Percentiles rank a stretch among this genome's conserved stretches.
Evolutionary conservation across 2,113 vertebrate species (phyloP).

Genomic region (Petrocephalus zakoni): DNA sequence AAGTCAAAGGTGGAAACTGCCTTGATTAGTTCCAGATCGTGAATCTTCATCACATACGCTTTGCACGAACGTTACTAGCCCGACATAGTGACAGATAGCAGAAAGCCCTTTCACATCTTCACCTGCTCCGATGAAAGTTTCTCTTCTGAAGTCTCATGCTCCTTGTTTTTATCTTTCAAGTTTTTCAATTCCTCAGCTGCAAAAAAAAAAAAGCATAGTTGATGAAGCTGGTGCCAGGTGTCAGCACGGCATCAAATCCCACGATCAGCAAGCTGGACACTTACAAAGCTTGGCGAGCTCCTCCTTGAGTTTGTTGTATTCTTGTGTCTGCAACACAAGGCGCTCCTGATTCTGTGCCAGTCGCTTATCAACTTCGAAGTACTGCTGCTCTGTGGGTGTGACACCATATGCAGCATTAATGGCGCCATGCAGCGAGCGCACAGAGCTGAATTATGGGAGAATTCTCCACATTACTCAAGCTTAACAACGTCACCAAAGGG

Average conservation of each 20-base stretch:
- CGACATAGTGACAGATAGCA: not conserved
- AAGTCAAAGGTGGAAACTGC: not conserved
- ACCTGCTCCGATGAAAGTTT: constrained; percentile 68
- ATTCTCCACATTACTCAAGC: not conserved
- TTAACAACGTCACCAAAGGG: not conserved
- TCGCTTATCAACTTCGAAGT: constrained; percentile 88
- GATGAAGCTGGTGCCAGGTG: not conserved
- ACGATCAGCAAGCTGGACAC: constrained; percentile 39
- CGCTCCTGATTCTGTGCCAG: constrained; percentile 84
- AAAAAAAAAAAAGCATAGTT: constrained; percentile 4
- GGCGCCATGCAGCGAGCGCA: not conserved
- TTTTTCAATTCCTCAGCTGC: constrained; percentile 74
- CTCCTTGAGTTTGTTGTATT: constrained; percentile 71
- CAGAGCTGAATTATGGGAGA: not conserved
- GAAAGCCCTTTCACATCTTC: constrained; percentile 21
- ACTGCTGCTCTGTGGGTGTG: constrained; percentile 80
- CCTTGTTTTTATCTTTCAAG: constrained; percentile 73
- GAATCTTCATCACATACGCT: not conserved
- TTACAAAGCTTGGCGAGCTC: constrained; percentile 79
- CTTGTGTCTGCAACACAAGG: constrained; percentile 74
- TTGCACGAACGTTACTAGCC: not conserved
- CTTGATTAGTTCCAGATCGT: not conserved
- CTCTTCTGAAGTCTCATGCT: constrained; percentile 72
- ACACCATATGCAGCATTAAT: constrained; percentile 19
- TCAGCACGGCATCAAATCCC: not conserved